A percentile compares a stretch with the other conserved stretches of the same genome.
Conservation (phyloP, 2,113 vertebrate species). For the Aix galericulata region DNA sequence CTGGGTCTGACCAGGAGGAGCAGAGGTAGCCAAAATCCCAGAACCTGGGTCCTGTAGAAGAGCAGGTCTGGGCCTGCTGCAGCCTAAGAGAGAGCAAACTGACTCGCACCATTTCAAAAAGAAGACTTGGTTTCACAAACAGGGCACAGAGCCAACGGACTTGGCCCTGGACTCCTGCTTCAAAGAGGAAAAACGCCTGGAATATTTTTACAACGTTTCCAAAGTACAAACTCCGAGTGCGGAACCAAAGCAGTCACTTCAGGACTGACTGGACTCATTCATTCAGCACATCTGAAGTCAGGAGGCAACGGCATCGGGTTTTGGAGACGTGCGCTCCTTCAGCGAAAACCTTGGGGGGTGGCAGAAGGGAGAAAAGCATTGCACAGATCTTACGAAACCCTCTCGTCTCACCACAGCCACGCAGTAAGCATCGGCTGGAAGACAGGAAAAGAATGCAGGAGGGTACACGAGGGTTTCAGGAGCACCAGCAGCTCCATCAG, state of each 20-base stretch:
- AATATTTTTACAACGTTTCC: not conserved
- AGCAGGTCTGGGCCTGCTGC: not conserved
- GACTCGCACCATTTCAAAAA: not conserved
- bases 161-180: not conserved
- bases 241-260: not conserved
- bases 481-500: not conserved
- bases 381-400: not conserved
- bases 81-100: not conserved
- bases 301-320: not conserved
- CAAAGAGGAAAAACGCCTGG: not conserved
- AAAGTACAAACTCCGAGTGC: not conserved
- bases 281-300: not conserved
- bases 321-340: not conserved
- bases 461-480: not conserved
- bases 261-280: not conserved
- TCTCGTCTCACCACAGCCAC: not conserved
- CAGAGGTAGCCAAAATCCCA: not conserved
- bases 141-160: not conserved
- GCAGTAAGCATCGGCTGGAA: not conserved
- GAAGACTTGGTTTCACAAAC: not conserved
- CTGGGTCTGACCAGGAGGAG: not conserved
- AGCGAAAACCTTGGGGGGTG: not conserved
- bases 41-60: not conserved
- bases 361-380: not conserved
- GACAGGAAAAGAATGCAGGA: not conserved